Evolutionary conservation across 1,140 invertebrate species (phyloP).

Genomic region (Periplaneta americana): DNA sequence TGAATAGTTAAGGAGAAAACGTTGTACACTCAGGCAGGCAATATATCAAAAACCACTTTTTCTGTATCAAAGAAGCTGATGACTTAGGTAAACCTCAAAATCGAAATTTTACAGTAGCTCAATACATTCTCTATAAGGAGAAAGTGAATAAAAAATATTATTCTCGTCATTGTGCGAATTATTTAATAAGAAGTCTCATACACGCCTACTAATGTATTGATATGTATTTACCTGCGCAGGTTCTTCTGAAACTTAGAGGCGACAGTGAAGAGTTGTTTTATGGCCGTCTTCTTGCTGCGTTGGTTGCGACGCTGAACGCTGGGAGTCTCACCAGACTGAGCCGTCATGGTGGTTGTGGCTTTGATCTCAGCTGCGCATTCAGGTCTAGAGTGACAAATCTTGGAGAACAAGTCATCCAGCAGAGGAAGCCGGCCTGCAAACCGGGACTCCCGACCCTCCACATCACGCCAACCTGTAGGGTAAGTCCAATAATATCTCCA

Average conservation of each 20-base stretch:
- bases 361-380: conserved; percentile 44
- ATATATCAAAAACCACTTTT: too few relatives aligned
- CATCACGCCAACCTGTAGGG: conserved; percentile 66
- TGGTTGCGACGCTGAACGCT: conserved; percentile 56
- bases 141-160: too few relatives aligned
- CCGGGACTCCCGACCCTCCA: conserved; percentile 60
- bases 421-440: conserved; percentile 62
- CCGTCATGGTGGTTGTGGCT: conserved; percentile 15
- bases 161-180: too few relatives aligned
- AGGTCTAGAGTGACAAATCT: conserved; percentile 58
- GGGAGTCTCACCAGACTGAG: conserved; percentile 46
- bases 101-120: too few relatives aligned
- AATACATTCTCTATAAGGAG: too few relatives aligned
- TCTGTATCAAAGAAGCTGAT: too few relatives aligned
- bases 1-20: too few relatives aligned
- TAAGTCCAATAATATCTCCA: too few relatives aligned
- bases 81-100: too few relatives aligned
- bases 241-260: conserved; percentile 94
- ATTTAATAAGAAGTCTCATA: too few relatives aligned
- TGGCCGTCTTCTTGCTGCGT: conserved; percentile 83
- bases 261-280: conserved; percentile 90
- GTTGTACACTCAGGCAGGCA: too few relatives aligned
- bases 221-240: conserved; percentile 61
- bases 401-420: conserved; percentile 69
- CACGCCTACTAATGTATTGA: not conserved